These are phyloP conservation scores for Orbicella faveolata DNA, from an alignment of 64 coral and sea anemone genomes.

Conservation along the genomic window DNA sequence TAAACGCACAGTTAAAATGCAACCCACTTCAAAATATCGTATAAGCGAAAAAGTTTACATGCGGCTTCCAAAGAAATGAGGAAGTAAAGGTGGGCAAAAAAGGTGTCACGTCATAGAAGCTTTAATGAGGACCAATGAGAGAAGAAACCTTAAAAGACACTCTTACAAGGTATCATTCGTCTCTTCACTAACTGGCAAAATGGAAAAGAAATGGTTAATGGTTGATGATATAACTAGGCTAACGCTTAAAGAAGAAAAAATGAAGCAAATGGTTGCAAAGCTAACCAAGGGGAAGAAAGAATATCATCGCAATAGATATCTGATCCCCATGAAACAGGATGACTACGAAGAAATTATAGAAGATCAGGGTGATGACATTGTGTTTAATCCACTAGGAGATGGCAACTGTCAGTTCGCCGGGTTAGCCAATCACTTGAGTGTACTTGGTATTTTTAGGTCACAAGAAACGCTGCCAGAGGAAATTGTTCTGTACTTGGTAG, in stretches of 20 bases:
- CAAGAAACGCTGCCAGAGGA: too few species aligned
- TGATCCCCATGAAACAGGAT: neutral
- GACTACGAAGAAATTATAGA: neutral
- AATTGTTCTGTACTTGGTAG: too few species aligned
- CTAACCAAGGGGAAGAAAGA: neutral
- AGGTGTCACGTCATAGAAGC: neutral
- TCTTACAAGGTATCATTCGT: conserved; percentile 8
- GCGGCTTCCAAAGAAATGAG: too few species aligned
- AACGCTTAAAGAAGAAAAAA: conserved; percentile 13
- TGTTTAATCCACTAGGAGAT: conserved; percentile 16
- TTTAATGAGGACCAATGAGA: neutral
- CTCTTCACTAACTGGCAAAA: neutral
- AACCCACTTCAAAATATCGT: too few species aligned
- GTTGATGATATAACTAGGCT: conserved; percentile 42
- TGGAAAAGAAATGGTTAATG: neutral
- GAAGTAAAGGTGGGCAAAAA: too few species aligned
- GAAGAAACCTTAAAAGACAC: conserved; percentile 8
- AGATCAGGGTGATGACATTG: neutral
- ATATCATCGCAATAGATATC: neutral
- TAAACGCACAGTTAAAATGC: too few species aligned
- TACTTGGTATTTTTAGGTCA: neutral
- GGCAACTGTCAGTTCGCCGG: conserved; percentile 15
- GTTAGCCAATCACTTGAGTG: neutral
- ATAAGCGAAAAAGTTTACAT: too few species aligned
- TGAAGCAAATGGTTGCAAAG: conserved; percentile 12